A percentile compares a stretch with the other conserved stretches of the same genome.
phyloP scores from a whole-genome alignment of 30 jellyfish, hydroid and myxozoan genomes.

The Thelohanellus kitauei region DNA sequence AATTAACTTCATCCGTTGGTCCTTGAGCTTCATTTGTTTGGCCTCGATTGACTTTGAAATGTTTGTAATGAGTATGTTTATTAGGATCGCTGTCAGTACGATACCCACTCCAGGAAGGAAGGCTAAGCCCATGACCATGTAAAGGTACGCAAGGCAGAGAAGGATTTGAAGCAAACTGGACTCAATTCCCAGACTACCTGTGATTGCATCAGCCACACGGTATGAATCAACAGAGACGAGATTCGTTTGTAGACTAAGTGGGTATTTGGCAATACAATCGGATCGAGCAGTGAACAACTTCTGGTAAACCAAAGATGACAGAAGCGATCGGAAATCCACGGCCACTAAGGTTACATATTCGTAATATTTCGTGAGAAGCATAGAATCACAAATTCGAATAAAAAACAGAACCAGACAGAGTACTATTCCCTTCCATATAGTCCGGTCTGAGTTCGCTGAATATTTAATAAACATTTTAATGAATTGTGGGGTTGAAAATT shows the following conservation, averaged over 20 bases:
- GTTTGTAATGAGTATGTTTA: constrained; percentile 16
- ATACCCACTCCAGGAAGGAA: constrained; percentile 50
- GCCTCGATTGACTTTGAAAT: constrained; percentile 2
- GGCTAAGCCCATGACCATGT: constrained; percentile 32
- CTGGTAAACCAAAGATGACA: neutral
- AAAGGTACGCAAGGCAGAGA: constrained; percentile 16
- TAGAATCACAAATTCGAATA: neutral
- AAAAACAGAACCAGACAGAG: neutral
- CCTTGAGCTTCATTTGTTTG: constrained; percentile 42
- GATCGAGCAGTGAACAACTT: no score
- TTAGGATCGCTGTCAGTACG: constrained; percentile 22
- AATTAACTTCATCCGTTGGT: constrained; percentile 34
- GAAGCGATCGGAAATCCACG: neutral
- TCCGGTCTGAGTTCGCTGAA: no score
- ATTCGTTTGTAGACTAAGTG: no score
- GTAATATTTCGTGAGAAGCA: no score
- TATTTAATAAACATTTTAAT: no score
- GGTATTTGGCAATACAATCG: no score
- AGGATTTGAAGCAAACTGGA: constrained; percentile 68
- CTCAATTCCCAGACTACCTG: constrained; percentile 28
- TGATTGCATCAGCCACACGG: constrained; percentile 32
- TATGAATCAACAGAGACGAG: constrained; percentile 71
- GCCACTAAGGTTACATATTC: neutral
- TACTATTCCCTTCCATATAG: neutral
- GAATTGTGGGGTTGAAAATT: no score